phyloP scores from a whole-genome alignment of 53 echinoderm and acorn worm species.

The Antedon mediterranea region DNA sequence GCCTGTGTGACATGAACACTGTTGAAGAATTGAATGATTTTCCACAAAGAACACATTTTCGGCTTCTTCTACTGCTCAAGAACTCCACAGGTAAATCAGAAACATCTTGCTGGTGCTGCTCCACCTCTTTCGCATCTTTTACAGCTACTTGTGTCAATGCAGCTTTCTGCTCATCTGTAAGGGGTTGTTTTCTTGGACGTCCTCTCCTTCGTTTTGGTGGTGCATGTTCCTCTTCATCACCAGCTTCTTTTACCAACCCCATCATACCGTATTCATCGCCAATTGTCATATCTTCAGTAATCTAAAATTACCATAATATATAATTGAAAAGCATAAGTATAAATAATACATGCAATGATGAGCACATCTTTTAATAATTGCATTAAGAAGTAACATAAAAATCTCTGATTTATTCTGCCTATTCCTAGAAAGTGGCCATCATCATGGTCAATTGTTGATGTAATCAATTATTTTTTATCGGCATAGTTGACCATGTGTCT shows the following conservation, averaged over 20 bases:
- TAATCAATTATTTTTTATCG: too few species aligned
- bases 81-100: neutral
- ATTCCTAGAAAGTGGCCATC: too few species aligned
- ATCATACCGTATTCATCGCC: conserved; percentile 68
- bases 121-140: neutral
- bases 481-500: too few species aligned
- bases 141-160: neutral
- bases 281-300: conserved; percentile 58
- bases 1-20: conserved; percentile 82
- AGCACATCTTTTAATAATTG: too few species aligned
- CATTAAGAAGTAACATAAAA: too few species aligned
- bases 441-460: too few species aligned
- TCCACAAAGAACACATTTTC: conserved; percentile 73
- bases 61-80: conserved; percentile 18
- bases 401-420: too few species aligned
- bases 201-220: conserved; percentile 41
- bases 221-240: conserved; percentile 22
- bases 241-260: conserved; percentile 32
- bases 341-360: too few species aligned
- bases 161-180: conserved; percentile 51
- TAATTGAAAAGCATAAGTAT: too few species aligned
- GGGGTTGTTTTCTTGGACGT: conserved; percentile 41
- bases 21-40: conserved; percentile 50
- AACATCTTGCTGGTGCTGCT: neutral
- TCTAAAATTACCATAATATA: conserved; percentile 41